Conservation (phyloP, 2,113 vertebrate genomes). For the Otocyon megalotis region DNA sequence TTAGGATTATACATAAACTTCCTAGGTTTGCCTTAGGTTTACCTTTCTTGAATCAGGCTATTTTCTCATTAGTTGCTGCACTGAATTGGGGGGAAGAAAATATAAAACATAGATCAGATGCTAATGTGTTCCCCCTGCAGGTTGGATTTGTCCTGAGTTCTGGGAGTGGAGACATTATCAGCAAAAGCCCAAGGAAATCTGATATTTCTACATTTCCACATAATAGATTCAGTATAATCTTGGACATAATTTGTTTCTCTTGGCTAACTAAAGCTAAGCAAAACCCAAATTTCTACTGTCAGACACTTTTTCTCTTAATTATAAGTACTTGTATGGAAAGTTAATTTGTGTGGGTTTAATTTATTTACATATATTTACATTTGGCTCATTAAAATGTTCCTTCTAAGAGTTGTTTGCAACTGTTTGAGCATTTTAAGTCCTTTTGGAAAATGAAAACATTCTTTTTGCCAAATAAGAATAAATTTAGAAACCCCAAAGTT, state of each 20-base stretch:
- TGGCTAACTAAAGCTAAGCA: conserved; percentile 69
- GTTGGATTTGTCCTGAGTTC: conserved; percentile 12
- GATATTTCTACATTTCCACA: conserved; percentile 33
- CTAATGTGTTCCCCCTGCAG: neutral
- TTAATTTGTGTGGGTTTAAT: conserved; percentile 81
- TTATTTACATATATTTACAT: conserved; percentile 83
- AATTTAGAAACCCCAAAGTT: conserved; percentile 73
- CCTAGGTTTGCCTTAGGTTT: neutral
- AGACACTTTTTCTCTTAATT: conserved; percentile 68
- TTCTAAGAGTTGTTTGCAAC: conserved; percentile 76
- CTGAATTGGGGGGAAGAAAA: neutral
- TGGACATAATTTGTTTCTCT: conserved; percentile 72
- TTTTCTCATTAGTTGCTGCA: neutral
- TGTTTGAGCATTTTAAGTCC: conserved; percentile 76
- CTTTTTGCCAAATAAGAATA: conserved; percentile 75
- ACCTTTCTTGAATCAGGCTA: neutral
- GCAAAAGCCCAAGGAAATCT: conserved; percentile 27
- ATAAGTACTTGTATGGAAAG: conserved; percentile 73
- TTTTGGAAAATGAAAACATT: conserved; percentile 76
- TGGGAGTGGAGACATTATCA: neutral
- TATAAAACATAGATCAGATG: neutral
- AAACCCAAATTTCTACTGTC: conserved; percentile 74
- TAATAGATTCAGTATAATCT: conserved; percentile 67
- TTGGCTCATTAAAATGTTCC: conserved; percentile 80
- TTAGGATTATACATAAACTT: neutral